Conservation (phyloP, 2,888 invertebrate species). For the Fabriciana adippe region DNA sequence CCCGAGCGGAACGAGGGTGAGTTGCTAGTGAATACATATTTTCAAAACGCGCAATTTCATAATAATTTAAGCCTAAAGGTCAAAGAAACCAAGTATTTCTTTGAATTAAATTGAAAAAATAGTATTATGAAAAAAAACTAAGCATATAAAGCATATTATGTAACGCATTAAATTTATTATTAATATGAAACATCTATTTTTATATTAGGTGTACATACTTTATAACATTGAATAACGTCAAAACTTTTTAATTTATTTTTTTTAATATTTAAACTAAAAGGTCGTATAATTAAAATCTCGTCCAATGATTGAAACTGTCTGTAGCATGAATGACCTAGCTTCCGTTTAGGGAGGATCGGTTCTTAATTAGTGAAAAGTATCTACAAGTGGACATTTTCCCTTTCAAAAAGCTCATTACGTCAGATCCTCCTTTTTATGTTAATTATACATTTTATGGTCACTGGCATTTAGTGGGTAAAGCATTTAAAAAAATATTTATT, state of each 20-base stretch:
- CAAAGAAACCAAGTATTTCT: too few relatives aligned
- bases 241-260: neutral
- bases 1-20: too few relatives aligned
- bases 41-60: too few relatives aligned
- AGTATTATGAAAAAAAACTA: too few relatives aligned
- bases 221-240: neutral
- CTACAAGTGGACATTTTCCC: slow-evolving; percentile 24
- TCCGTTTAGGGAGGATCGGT: slow-evolving; percentile 21
- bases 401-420: slow-evolving; percentile 23
- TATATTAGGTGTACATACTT: too few relatives aligned
- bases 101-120: too few relatives aligned
- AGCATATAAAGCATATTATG: too few relatives aligned
- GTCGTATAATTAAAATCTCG: neutral
- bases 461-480: neutral
- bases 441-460: neutral
- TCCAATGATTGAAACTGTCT: slow-evolving; percentile 2
- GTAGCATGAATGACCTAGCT: neutral
- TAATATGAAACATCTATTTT: too few relatives aligned
- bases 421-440: slow-evolving; percentile 4
- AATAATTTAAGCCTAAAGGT: too few relatives aligned
- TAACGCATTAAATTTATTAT: too few relatives aligned
- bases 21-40: too few relatives aligned
- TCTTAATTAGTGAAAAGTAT: slow-evolving; percentile 27
- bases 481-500: neutral
- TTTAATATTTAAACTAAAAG: neutral